Conservation (phyloP, 2,888 invertebrate genomes). For the Pteria penguin region DNA sequence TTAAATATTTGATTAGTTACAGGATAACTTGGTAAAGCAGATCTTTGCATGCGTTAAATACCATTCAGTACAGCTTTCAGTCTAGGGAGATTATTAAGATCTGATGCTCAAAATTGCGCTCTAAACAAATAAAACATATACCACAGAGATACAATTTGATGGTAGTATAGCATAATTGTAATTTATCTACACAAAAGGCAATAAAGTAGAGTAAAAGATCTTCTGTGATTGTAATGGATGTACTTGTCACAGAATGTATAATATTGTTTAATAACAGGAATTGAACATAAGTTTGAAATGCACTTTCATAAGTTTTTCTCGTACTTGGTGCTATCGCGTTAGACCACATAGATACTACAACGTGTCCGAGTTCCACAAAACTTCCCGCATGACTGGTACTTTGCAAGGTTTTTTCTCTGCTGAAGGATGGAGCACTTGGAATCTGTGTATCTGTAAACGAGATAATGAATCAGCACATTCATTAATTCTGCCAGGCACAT, state of each 20-base stretch:
- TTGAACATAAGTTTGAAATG: too few relatives aligned
- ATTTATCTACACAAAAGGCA: not conserved
- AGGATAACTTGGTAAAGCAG: not conserved
- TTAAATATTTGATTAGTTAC: constrained; percentile 1
- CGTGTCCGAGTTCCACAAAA: not conserved
- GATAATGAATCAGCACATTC: constrained; percentile 5
- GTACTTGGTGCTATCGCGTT: not conserved
- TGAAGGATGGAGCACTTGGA: not conserved
- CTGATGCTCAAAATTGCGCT: not conserved
- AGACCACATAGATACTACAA: not conserved
- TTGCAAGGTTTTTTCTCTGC: not conserved
- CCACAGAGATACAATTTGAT: constrained; percentile 23
- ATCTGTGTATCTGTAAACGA: constrained; percentile 15
- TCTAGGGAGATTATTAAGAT: not conserved
- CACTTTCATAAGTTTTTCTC: not conserved
- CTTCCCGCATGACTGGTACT: not conserved
- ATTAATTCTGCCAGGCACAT: constrained; percentile 8
- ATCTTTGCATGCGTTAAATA: not conserved
- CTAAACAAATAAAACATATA: constrained; percentile 2
- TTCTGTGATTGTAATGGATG: constrained; percentile 4
- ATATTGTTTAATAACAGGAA: too few relatives aligned
- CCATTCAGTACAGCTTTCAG: not conserved
- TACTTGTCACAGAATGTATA: too few relatives aligned
- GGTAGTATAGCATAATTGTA: not conserved
- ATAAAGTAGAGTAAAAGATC: constrained; percentile 15